Evolutionary conservation across 2,888 invertebrate species (phyloP).

Genomic region (Drosophila meridiana): DNA sequence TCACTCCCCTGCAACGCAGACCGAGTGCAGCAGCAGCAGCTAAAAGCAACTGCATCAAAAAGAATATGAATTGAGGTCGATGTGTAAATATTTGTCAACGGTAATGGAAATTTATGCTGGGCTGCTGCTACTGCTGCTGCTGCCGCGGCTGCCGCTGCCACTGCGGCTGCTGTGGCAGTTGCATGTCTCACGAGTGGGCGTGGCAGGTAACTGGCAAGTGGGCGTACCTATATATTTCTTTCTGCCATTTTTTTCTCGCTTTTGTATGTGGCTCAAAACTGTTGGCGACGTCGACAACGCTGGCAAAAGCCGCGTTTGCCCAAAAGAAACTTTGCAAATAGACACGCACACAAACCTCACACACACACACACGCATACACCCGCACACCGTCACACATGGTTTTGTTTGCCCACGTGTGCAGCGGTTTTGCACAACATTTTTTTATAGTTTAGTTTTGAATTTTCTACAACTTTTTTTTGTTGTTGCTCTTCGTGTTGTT

Average conservation of each 20-base stretch:
- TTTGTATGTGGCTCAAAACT: slow-evolving; percentile 34
- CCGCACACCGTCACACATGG: slow-evolving; percentile 16
- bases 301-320: slow-evolving; percentile 46
- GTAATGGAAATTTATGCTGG: slow-evolving; percentile 82
- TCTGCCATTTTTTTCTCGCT: slow-evolving; percentile 13
- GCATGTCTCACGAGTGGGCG: slow-evolving; percentile 38
- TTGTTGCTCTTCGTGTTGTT: slow-evolving; percentile 23
- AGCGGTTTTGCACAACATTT: slow-evolving; percentile 43
- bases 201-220: slow-evolving; percentile 17
- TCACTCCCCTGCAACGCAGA: not conserved
- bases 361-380: slow-evolving; percentile 23
- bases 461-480: slow-evolving; percentile 29
- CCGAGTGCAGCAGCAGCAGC: slow-evolving; percentile 45
- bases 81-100: slow-evolving; percentile 83
- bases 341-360: slow-evolving; percentile 22
- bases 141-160: slow-evolving; percentile 20
- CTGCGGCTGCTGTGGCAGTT: slow-evolving; percentile 22
- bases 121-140: slow-evolving; percentile 45
- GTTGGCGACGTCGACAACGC: slow-evolving; percentile 44
- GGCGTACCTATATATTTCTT: slow-evolving; percentile 40
- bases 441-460: slow-evolving; percentile 45
- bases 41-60: slow-evolving; percentile 80
- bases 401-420: slow-evolving; percentile 52
- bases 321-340: slow-evolving; percentile 60
- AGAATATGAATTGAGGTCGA: slow-evolving; percentile 82